Conservation (phyloP, 2,797 vertebrate species). For the Pseudopleuronectes americanus region DNA sequence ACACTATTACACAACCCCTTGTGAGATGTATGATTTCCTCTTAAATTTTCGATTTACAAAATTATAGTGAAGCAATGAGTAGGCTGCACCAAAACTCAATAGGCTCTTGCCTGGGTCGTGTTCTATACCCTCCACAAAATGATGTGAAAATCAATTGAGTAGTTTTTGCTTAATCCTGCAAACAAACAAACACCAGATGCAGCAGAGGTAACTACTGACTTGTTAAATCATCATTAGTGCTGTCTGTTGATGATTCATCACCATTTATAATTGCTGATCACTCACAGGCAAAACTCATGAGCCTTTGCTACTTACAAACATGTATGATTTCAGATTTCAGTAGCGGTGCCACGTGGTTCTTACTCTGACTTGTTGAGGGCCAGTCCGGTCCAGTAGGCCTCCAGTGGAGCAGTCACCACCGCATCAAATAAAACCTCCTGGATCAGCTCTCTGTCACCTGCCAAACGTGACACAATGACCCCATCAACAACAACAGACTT, state of each 20-base stretch:
- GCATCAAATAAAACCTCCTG: slow-evolving; percentile 97
- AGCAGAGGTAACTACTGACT: background rate
- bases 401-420: slow-evolving; percentile 93
- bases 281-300: background rate
- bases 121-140: too few relatives aligned
- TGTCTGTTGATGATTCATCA: background rate
- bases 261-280: background rate
- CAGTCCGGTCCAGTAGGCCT: slow-evolving; percentile 96
- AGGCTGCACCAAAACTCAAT: background rate
- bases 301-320: too few relatives aligned
- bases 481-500: background rate
- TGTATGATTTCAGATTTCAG: background rate
- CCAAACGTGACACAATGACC: slow-evolving; percentile 3
- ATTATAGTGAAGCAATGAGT: background rate
- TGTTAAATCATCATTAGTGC: background rate
- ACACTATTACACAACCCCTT: background rate
- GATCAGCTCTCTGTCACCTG: slow-evolving; percentile 96
- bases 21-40: background rate
- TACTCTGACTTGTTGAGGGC: slow-evolving; percentile 97
- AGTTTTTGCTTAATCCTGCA: too few relatives aligned
- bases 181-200: too few relatives aligned
- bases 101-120: too few relatives aligned
- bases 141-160: too few relatives aligned
- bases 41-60: background rate
- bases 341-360: slow-evolving; percentile 54